Evolutionary conservation across 2,888 invertebrate species (phyloP).

Genomic region (Scaptomyza polygonia): DNA sequence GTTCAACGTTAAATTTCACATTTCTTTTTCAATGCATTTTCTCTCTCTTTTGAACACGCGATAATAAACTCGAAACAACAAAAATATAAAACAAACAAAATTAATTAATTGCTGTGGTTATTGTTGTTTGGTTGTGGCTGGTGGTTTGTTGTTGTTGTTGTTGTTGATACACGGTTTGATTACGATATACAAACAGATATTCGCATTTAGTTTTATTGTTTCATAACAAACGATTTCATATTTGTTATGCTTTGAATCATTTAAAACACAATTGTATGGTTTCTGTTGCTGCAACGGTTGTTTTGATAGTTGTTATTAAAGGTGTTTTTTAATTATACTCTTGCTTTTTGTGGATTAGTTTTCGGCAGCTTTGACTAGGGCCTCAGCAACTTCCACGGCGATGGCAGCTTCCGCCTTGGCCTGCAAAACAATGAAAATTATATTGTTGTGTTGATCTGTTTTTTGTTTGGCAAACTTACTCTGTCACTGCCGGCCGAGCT

Average conservation of each 20-base stretch:
- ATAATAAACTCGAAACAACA: conserved; percentile 13
- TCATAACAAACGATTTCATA: conserved; percentile 60
- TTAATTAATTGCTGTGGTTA: conserved; percentile 31
- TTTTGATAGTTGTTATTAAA: conserved; percentile 24
- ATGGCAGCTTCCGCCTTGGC: conserved; percentile 95
- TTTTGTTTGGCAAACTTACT: conserved; percentile 84
- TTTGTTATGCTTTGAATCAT: conserved; percentile 56
- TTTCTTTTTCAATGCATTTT: conserved; percentile 23
- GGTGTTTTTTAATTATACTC: not conserved
- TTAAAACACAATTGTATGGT: conserved; percentile 57
- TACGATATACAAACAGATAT: conserved; percentile 41
- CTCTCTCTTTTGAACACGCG: conserved; percentile 19
- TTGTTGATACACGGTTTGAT: conserved; percentile 42
- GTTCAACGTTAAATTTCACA: conserved; percentile 30
- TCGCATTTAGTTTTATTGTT: conserved; percentile 70
- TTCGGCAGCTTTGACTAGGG: conserved; percentile 93
- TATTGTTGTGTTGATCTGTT: too few relatives aligned
- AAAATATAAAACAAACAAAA: conserved; percentile 13
- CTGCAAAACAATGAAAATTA: conserved; percentile 82
- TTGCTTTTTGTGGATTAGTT: conserved; percentile 80
- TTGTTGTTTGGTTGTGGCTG: conserved; percentile 28
- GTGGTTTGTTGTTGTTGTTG: conserved; percentile 29
- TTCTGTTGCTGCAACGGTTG: conserved; percentile 37
- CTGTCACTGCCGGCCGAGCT: conserved; percentile 92
- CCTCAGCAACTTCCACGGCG: conserved; percentile 97